Percentiles rank a stretch among this genome's conserved stretches.
Conservation (phyloP, 2,113 vertebrate genomes). For the Cichladusa arquata region DNA sequence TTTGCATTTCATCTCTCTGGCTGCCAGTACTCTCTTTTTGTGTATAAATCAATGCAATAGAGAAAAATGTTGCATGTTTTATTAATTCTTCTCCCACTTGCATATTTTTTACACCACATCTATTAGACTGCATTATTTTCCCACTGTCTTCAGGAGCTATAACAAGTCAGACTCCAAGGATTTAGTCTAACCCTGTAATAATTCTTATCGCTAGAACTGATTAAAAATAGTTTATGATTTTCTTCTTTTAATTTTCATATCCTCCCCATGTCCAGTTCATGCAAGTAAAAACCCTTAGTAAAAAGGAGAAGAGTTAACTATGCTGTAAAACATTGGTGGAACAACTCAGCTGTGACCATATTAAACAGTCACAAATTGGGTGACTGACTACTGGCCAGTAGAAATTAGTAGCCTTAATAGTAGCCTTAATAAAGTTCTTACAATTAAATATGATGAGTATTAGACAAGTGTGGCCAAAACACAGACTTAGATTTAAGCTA, state of each 20-base stretch:
- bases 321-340: neutral
- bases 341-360: neutral
- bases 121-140: neutral
- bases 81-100: neutral
- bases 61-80: neutral
- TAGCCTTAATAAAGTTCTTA: neutral
- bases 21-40: neutral
- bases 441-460: neutral
- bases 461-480: neutral
- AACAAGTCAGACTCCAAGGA: neutral
- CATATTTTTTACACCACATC: neutral
- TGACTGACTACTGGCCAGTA: neutral
- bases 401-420: neutral
- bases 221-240: neutral
- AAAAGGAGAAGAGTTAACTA: neutral
- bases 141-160: neutral
- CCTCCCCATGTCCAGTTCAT: neutral
- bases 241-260: neutral
- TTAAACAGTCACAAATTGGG: neutral
- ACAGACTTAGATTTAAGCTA: neutral
- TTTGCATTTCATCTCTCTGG: neutral
- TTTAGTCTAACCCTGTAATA: neutral
- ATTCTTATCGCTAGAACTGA: neutral
- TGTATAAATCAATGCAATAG: neutral
- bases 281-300: neutral